phyloP scores from a whole-genome alignment of 2,797 vertebrate species.

The Siniperca obscura region DNA sequence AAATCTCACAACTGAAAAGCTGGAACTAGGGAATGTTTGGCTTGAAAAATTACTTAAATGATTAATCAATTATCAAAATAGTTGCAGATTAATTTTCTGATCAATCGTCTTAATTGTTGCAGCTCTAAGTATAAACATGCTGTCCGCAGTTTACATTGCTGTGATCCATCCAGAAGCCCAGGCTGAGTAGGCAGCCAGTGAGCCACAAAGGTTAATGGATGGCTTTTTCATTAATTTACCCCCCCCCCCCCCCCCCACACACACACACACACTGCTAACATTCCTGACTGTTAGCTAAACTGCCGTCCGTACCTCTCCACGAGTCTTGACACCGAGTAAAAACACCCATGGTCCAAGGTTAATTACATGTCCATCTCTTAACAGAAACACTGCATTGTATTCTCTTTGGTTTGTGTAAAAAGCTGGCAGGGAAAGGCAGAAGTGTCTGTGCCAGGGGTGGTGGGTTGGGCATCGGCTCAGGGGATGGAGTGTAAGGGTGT shows the following conservation, averaged over 20 bases:
- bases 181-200: slow-evolving; percentile 39
- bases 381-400: slow-evolving; percentile 62
- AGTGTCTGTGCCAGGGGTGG: slow-evolving; percentile 68
- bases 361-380: slow-evolving; percentile 67
- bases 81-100: neutral
- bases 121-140: slow-evolving; percentile 18
- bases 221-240: slow-evolving; percentile 52
- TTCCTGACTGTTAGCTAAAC: slow-evolving; percentile 51
- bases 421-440: slow-evolving; percentile 57
- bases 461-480: slow-evolving; percentile 63
- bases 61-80: neutral
- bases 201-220: slow-evolving; percentile 65
- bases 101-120: neutral
- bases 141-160: slow-evolving; percentile 18
- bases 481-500: slow-evolving; percentile 65
- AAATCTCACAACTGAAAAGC: neutral
- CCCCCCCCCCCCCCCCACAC: slow-evolving; percentile 30
- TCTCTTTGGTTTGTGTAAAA: slow-evolving; percentile 61
- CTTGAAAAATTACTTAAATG: neutral
- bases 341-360: slow-evolving; percentile 64
- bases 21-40: neutral
- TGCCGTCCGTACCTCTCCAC: slow-evolving; percentile 42
- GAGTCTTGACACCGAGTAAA: slow-evolving; percentile 55
- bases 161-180: slow-evolving; percentile 42
- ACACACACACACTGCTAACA: slow-evolving; percentile 23